phyloP scores from a whole-genome alignment of 2,797 vertebrate genomes.

The Eospalax fontanierii region DNA sequence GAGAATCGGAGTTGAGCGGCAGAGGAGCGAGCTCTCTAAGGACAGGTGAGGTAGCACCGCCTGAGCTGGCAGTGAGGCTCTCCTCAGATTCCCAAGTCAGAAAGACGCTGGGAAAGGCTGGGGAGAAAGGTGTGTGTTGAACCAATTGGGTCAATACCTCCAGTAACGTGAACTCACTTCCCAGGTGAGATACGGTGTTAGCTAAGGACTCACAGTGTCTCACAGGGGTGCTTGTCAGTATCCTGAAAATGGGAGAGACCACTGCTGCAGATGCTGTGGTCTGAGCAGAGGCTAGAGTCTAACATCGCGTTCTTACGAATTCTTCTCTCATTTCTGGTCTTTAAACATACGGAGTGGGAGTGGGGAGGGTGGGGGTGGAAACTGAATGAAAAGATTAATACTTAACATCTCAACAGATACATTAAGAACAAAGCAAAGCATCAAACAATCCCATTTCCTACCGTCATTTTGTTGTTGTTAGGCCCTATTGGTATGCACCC shows the following conservation, averaged over 20 bases:
- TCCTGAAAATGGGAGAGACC: background rate
- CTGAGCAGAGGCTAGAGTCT: background rate
- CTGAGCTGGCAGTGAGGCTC: background rate
- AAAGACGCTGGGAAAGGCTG: background rate
- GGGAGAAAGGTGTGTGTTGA: too few species aligned
- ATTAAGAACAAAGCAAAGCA: constrained; percentile 46
- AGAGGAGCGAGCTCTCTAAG: background rate
- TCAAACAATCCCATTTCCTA: background rate
- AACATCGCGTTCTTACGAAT: too few species aligned
- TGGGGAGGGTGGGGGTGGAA: background rate
- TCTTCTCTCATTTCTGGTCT: too few species aligned
- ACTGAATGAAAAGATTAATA: constrained; percentile 12
- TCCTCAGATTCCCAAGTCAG: background rate
- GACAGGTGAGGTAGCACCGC: background rate
- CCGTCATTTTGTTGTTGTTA: background rate
- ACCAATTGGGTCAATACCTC: too few species aligned
- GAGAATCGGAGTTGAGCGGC: background rate
- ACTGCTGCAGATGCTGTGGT: background rate
- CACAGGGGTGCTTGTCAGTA: background rate
- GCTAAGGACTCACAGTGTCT: background rate
- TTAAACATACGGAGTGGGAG: too few species aligned
- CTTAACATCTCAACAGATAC: constrained; percentile 29
- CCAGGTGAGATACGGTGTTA: too few species aligned
- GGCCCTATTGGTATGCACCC: background rate
- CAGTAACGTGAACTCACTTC: too few species aligned